Percentiles rank a stretch among this genome's conserved stretches.
Conservation (phyloP, 2,797 vertebrate genomes). For the Micromesistius poutassou region DNA sequence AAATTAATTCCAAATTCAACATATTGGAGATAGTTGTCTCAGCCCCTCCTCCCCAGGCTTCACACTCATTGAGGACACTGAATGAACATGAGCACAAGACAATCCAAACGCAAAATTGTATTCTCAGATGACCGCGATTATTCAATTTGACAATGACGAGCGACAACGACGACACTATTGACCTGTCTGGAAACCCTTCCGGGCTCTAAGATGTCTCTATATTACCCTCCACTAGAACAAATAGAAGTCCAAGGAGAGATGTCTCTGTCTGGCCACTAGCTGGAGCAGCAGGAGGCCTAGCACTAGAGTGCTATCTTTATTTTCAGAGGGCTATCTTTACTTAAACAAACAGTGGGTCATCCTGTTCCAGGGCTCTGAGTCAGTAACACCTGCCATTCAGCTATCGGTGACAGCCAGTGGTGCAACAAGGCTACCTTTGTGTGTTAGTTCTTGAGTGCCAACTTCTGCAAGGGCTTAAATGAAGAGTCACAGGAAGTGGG, state of each 20-base stretch:
- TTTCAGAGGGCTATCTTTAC: conserved; percentile 67
- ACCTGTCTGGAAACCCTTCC: too few species aligned
- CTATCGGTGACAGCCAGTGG: conserved; percentile 64
- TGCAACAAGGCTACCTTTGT: conserved; percentile 82
- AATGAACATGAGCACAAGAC: too few species aligned
- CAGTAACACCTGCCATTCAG: conserved; percentile 76
- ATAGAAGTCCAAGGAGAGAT: conserved; percentile 28
- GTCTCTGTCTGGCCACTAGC: conserved; percentile 35
- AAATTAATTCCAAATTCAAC: too few species aligned
- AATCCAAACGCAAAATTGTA: too few species aligned
- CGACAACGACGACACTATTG: too few species aligned
- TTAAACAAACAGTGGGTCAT: conserved; percentile 71
- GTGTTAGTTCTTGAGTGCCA: conserved; percentile 63
- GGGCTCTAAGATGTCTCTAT: conserved; percentile 2
- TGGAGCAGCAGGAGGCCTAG: conserved; percentile 40
- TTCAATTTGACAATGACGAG: too few species aligned
- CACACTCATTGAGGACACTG: too few species aligned
- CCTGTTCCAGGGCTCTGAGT: conserved; percentile 51
- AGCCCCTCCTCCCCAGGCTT: too few species aligned
- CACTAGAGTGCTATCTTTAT: conserved; percentile 59
- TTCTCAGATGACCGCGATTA: too few species aligned
- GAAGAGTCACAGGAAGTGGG: conserved; percentile 82
- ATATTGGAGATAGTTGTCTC: too few species aligned
- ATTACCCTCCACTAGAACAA: conserved; percentile 6
- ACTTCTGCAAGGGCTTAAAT: conserved; percentile 78